Conservation (phyloP, 2,888 invertebrate species). For the Xanthia togata region DNA sequence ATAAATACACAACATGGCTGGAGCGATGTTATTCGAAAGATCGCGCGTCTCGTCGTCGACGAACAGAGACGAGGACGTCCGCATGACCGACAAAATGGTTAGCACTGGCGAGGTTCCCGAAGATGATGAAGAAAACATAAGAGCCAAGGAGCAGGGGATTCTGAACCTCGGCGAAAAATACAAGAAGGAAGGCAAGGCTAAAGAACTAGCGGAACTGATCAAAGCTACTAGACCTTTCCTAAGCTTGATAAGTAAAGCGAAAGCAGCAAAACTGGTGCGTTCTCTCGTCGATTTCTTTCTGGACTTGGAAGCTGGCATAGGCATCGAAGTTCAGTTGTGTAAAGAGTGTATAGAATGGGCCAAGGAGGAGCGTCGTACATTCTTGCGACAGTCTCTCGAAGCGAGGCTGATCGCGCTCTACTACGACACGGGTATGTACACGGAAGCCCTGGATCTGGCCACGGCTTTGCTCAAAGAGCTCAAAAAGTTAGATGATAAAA, state of each 20-base stretch:
- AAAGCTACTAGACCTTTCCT: constrained; percentile 98
- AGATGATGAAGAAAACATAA: constrained; percentile 97
- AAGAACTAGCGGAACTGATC: constrained; percentile 97
- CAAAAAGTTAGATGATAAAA: constrained; percentile 99
- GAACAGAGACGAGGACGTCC: constrained; percentile 94
- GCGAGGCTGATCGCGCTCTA: constrained; percentile 98
- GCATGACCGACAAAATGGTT: constrained; percentile 94
- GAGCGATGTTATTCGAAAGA: constrained; percentile 97
- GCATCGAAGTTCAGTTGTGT: constrained; percentile 97
- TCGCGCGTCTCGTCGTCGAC: constrained; percentile 94
- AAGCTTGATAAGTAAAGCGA: constrained; percentile 98
- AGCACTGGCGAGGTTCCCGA: constrained; percentile 94
- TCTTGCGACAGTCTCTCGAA: constrained; percentile 98
- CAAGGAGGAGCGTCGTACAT: constrained; percentile 98
- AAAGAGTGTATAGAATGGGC: constrained; percentile 99
- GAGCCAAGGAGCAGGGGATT: constrained; percentile 98
- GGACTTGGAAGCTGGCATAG: constrained; percentile 98
- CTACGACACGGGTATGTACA: constrained; percentile 97
- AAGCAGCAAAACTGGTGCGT: constrained; percentile 99
- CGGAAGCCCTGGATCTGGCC: constrained; percentile 95
- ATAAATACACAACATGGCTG: constrained; percentile 94
- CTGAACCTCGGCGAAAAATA: constrained; percentile 97
- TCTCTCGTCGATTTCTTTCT: constrained; percentile 99
- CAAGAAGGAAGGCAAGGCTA: constrained; percentile 98
- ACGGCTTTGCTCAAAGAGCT: constrained; percentile 97